A percentile compares a stretch with the other conserved stretches of the same genome.
phyloP scores from a whole-genome alignment of 1,140 invertebrate species.

The Vollenhovia emeryi region DNA sequence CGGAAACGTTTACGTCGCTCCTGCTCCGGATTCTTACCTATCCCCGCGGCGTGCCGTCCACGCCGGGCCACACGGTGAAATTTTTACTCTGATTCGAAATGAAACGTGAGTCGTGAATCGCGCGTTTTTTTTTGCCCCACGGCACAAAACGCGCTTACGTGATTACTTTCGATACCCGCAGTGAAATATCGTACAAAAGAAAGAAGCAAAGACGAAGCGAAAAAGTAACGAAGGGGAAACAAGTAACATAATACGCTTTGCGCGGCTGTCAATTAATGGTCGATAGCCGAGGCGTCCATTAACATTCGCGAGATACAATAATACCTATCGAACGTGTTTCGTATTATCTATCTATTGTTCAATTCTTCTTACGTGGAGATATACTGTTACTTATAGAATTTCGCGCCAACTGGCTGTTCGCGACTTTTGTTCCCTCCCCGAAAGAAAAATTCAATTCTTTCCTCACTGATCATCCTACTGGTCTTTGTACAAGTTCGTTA shows the following conservation, averaged over 20 bases:
- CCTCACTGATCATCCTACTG: slow-evolving; percentile 39
- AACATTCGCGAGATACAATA: slow-evolving; percentile 20
- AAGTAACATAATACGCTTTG: slow-evolving; percentile 16
- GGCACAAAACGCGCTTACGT: slow-evolving; percentile 10
- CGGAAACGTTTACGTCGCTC: neutral
- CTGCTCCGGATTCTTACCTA: neutral
- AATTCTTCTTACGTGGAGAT: slow-evolving; percentile 48
- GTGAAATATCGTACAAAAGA: slow-evolving; percentile 54
- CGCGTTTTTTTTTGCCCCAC: neutral
- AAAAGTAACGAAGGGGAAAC: slow-evolving; percentile 13
- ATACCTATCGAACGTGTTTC: slow-evolving; percentile 44
- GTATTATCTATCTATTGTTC: slow-evolving; percentile 51
- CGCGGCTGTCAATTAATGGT: slow-evolving; percentile 30
- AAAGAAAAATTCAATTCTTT: slow-evolving; percentile 37
- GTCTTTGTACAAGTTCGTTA: slow-evolving; percentile 67
- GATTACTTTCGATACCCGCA: slow-evolving; percentile 6
- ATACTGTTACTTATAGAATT: slow-evolving; percentile 56
- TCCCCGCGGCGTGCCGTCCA: neutral
- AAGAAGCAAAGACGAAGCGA: slow-evolving; percentile 31
- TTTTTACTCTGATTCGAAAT: slow-evolving; percentile 36
- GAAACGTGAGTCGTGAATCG: slow-evolving; percentile 51
- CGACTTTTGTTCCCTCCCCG: neutral
- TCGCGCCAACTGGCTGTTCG: slow-evolving; percentile 20
- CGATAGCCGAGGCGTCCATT: slow-evolving; percentile 23
- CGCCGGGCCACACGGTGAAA: neutral